Evolutionary conservation across 2,888 invertebrate species (phyloP).

Genomic region (Petrophora chlorosata): DNA sequence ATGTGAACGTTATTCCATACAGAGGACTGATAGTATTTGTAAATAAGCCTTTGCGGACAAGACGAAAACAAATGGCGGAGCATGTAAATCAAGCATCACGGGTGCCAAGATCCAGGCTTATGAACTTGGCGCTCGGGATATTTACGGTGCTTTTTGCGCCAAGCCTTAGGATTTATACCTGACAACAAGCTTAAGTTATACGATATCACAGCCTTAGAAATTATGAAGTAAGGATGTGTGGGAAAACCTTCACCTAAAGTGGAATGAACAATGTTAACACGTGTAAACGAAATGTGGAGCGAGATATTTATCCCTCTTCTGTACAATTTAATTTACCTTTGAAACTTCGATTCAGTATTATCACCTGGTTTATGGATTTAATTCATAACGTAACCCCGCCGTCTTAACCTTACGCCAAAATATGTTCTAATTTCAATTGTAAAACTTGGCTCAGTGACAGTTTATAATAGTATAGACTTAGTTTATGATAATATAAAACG

Average conservation of each 20-base stretch:
- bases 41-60: slow-evolving; percentile 32
- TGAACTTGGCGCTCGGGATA: slow-evolving; percentile 33
- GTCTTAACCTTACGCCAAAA: too few species aligned
- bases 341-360: too few species aligned
- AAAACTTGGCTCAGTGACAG: too few species aligned
- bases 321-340: slow-evolving; percentile 8
- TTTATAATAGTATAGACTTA: too few species aligned
- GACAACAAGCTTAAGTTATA: slow-evolving; percentile 34
- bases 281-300: slow-evolving; percentile 7
- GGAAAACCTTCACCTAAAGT: slow-evolving; percentile 4
- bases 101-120: slow-evolving; percentile 38
- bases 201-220: slow-evolving; percentile 28
- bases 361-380: too few species aligned
- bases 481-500: too few species aligned
- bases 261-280: slow-evolving; percentile 18
- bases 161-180: slow-evolving; percentile 33
- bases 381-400: too few species aligned
- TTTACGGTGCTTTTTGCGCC: slow-evolving; percentile 37
- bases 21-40: slow-evolving; percentile 36
- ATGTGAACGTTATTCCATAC: slow-evolving; percentile 29
- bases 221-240: slow-evolving; percentile 23
- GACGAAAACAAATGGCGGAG: slow-evolving; percentile 27
- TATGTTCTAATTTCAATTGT: too few species aligned
- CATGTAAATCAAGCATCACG: slow-evolving; percentile 36
- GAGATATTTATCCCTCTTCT: not conserved